Evolutionary conservation across 2,113 vertebrate species (phyloP).

Genomic region (Tylochromis polylepis): DNA sequence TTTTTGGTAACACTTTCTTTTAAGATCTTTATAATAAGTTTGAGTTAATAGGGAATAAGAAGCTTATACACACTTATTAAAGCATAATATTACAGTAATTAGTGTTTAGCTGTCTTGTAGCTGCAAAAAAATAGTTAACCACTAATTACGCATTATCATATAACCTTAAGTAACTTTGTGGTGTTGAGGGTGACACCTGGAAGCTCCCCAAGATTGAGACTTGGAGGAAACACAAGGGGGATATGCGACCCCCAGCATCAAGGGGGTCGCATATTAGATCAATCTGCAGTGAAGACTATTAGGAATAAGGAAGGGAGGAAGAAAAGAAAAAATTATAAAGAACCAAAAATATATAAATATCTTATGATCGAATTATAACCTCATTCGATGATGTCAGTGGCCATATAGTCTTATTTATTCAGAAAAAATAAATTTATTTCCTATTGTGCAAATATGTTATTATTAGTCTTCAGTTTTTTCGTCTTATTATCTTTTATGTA

Average conservation of each 20-base stretch:
- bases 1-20: neutral
- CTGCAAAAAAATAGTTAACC: neutral
- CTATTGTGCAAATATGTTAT: neutral
- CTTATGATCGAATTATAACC: neutral
- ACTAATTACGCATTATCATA: neutral
- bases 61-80: neutral
- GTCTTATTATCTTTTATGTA: neutral
- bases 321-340: fast-evolving
- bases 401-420: neutral
- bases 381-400: neutral
- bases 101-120: neutral
- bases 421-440: neutral
- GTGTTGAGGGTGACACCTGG: fast-evolving
- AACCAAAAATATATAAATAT: fast-evolving
- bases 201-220: neutral
- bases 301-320: neutral
- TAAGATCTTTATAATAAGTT: neutral
- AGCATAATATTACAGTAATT: neutral
- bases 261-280: too few species aligned
- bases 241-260: too few species aligned
- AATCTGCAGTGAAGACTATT: neutral
- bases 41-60: neutral
- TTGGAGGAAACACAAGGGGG: too few species aligned
- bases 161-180: neutral
- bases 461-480: neutral